Conservation (phyloP, 2,797 vertebrate genomes). For the Catamblyrhynchus diadema region DNA sequence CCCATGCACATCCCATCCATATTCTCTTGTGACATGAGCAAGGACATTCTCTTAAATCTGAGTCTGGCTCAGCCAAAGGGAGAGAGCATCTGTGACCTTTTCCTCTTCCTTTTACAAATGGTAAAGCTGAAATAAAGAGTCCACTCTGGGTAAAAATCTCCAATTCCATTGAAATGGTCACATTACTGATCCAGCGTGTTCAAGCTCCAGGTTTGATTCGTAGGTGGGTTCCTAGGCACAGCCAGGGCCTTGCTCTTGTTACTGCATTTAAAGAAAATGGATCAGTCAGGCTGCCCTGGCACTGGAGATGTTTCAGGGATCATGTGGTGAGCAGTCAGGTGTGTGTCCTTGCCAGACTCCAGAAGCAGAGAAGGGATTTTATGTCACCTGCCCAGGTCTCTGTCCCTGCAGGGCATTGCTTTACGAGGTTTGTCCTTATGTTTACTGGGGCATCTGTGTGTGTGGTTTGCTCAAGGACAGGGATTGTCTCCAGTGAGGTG, state of each 20-base stretch:
- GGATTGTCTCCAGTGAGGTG: neutral
- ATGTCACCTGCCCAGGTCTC: neutral
- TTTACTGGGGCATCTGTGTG: neutral
- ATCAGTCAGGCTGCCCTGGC: neutral
- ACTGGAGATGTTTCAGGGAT: neutral
- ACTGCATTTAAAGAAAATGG: neutral
- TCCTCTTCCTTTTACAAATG: conserved; percentile 67
- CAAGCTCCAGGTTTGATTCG: neutral
- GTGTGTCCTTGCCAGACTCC: neutral
- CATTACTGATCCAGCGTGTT: conserved; percentile 38
- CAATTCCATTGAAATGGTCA: conserved; percentile 72
- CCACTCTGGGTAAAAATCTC: conserved; percentile 73
- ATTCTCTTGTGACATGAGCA: conserved; percentile 65
- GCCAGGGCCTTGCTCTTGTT: neutral
- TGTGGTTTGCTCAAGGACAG: neutral
- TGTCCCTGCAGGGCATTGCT: neutral
- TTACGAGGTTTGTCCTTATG: neutral
- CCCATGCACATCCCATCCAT: conserved; percentile 63
- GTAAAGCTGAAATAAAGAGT: conserved; percentile 78
- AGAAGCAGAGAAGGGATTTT: neutral
- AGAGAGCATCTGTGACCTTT: conserved; percentile 63
- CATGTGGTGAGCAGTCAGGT: neutral
- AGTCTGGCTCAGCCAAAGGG: conserved; percentile 60
- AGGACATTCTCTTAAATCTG: conserved; percentile 65
- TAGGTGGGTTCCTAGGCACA: neutral